Evolutionary conservation across 2,888 invertebrate species (phyloP), one percentile per base, ranked within the genome.

Genomic region (Amblyjoppa fuscipennis): DNA sequence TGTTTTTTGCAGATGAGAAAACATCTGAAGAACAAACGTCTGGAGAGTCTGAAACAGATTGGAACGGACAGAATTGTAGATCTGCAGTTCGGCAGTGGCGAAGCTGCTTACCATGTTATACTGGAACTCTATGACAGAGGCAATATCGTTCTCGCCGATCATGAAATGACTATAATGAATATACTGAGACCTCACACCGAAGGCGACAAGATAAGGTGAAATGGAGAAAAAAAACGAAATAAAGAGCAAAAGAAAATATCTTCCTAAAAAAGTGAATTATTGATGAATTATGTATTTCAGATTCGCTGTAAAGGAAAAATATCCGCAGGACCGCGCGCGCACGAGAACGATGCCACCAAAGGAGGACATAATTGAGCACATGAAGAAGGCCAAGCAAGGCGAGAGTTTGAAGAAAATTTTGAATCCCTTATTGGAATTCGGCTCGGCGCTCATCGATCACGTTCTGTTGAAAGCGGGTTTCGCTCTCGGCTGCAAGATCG

Each of bases 91-190:
- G 99, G 99, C 13, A 96, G 96, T 3, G 97, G 97, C 0, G 98
- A 99, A 92, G 98, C 98, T 0, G 98, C 99, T 0, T 99, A 99
- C 94, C 99, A 99, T 94, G 95, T 99, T 0, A 97, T 99, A 89
- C 93, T 99, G 77, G 99, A 99, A 94, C 94, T 99, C 31, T 99
- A 99, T 92, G 99, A 99, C 94, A 95, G 98, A 90, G 99, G 99
- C 77, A 99, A 99, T 94, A 97, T 99, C 20, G 96, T 99, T 78
- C 95, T 99, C 4, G 98, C 99, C 0, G 99, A 99, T 95, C 95
- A 96, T 92, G 96, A 98, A 89, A 97, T 97, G 95, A 97, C 96
- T 0, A 99, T 99, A 91, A 95, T 99, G 11, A 98, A 99, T 94
- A 97, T 99, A n/a, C 94, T 99, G 2, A 95, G 99, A 56, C 98